phyloP scores from a whole-genome alignment of 2,113 vertebrate genomes.

The Oriolus oriolus region DNA sequence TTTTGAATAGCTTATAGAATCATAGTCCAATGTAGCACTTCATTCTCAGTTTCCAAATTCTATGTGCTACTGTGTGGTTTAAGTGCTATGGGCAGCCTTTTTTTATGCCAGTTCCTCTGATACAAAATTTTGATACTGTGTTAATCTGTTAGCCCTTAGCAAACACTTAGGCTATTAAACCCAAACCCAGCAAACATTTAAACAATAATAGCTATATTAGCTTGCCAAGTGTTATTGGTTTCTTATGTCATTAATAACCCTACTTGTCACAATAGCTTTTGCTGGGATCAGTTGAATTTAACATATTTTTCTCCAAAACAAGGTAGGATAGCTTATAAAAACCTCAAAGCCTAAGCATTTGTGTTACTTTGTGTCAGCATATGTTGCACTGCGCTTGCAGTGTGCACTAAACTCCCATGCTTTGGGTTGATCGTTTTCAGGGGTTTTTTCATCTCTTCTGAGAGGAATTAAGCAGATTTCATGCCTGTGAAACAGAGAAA shows the following conservation, averaged over 20 bases:
- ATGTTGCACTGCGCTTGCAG: background rate
- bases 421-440: background rate
- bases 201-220: background rate
- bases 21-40: background rate
- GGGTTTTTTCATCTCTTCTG: background rate
- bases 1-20: background rate
- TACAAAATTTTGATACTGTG: background rate
- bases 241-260: background rate
- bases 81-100: background rate
- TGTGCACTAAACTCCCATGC: background rate
- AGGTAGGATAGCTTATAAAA: background rate
- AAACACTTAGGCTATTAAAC: background rate
- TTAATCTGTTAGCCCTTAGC: background rate
- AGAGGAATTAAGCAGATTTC: background rate
- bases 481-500: background rate
- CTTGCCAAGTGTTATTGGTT: background rate
- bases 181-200: background rate
- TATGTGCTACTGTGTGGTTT: background rate
- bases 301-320: background rate
- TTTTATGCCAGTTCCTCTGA: background rate
- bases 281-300: background rate
- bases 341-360: background rate
- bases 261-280: background rate
- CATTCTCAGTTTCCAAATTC: background rate
- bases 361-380: background rate